Evolutionary conservation across 2,113 vertebrate species (phyloP), one percentile per base, ranked within the genome.

Genomic region (Anoura caudifer): DNA sequence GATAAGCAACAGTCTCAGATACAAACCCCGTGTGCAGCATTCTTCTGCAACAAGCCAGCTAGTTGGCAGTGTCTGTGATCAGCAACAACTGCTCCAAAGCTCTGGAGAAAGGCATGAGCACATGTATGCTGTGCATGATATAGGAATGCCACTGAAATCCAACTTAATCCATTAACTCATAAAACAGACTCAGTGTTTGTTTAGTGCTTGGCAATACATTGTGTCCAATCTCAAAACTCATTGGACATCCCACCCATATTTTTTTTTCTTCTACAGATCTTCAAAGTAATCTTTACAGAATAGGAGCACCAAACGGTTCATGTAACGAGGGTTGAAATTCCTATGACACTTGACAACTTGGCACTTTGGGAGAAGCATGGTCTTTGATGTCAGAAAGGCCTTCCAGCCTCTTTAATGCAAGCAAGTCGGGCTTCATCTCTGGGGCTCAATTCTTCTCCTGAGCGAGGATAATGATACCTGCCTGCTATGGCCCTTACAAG

Each of bases 161-260:
- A 56, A 50, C 91, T 96, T 97, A 97, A 97, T 97, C 97, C 96
- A 95, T 87, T 93, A 56, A 75, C 91, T 98, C 96, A 90, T 96
- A 93, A 98, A 97, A 95, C 80, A 97, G 83, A 97, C 36, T 75
- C 65, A 45, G 1, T 96, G 96, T 97, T 97, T 97, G 95, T 95
- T 96, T 96, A 96, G 95, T 19, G 38, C 95, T 96, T 97, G 93
- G 97, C 93, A 93, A 97, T 96, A 91, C 82, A 94, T 94, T 95
- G 96, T 96, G 95, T 97, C 95, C 75, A 90, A 82, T 97, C 96
- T 97, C 96, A 97, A 85, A 97, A 97, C 91, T 93, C 88, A 52
- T 3, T 96, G 85, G 93, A 91, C 96, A 98, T 96, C 82, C 84
- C 85, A 95, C 80, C 75, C 95, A 95, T 72, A 82, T 95, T 36